These are phyloP conservation scores for Caprella mutica DNA, from an alignment of 2,888 invertebrate species.

Conservation along the genomic window DNA sequence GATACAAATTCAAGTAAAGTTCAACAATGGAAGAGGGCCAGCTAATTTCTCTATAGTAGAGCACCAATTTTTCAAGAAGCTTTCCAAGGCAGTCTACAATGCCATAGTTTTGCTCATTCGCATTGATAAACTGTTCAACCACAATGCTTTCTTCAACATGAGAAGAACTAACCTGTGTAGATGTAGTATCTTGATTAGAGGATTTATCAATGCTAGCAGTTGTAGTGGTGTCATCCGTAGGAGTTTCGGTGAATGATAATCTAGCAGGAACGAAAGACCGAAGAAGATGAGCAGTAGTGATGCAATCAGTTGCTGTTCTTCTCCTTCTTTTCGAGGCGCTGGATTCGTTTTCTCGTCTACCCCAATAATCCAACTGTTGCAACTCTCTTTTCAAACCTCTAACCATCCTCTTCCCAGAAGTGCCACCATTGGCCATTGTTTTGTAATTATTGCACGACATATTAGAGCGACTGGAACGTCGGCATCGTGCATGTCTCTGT, in stretches of 20 bases:
- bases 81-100: too few species aligned
- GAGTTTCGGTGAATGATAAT: background rate
- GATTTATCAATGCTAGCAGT: background rate
- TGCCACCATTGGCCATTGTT: background rate
- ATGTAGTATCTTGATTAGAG: too few species aligned
- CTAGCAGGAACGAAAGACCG: slow-evolving; percentile 26
- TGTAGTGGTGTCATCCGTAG: background rate
- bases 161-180: too few species aligned
- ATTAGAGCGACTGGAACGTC: background rate
- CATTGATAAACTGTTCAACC: too few species aligned
- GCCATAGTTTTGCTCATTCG: too few species aligned
- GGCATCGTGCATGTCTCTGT: background rate
- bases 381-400: slow-evolving; percentile 29
- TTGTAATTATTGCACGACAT: background rate
- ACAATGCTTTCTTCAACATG: too few species aligned
- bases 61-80: too few species aligned
- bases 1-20: too few species aligned
- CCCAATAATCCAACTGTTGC: slow-evolving; percentile 34
- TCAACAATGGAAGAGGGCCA: too few species aligned
- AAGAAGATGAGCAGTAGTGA: slow-evolving; percentile 27
- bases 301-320: slow-evolving; percentile 23
- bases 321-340: slow-evolving; percentile 25
- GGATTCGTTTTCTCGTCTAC: slow-evolving; percentile 19
- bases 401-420: background rate
- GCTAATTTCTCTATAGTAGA: too few species aligned